Evolutionary conservation across 2,888 invertebrate species (phyloP), one percentile per base, ranked within the genome.

Genomic region (Rhodophaea formosa): DNA sequence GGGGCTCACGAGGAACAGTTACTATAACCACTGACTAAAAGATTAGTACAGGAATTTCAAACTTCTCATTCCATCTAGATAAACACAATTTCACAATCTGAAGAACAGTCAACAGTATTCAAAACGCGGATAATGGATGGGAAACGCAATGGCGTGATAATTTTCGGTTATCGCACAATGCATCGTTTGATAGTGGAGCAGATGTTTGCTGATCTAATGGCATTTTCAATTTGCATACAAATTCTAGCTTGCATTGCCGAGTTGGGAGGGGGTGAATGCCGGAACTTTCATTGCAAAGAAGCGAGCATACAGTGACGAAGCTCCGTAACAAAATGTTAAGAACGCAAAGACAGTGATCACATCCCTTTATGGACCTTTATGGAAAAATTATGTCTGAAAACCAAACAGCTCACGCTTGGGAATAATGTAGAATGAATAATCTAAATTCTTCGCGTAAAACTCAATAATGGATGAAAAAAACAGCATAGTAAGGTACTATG

Each of bases 161-260:
- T 80, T n/a, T 76, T 74, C 72, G 67, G 69, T 77, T 71, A 75
- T 62, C 63, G 66, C 67, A 78, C 74, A 83, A 80, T 79, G 79
- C 81, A 75, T 68, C 74, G 77, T 79, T 79, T 77, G 79, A 82
- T 82, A 75, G 72, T 63, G 72, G 71, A 78, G 72, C 80, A 77
- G 78, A 80, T 88, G 86, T 88, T 88, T 86, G 83, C 80, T 75
- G 84, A 82, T 84, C 85, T 87, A 87, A 88, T 86, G 84, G 88
- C 80, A 82, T 86, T 88, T 88, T 86, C 86, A 83, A 88, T 88
- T 88, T 88, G 84, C 86, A 88, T 88, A 80, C 82, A 84, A 82
- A 88, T 88, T 84, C 84, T 83, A 73, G 75, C 75, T 74, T 69
- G 80, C 82, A 84, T 82, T 73, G 77, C 79, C 67, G 75, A 71